Evolutionary conservation across 2,797 vertebrate species (phyloP), one percentile per base, ranked within the genome.

Genomic region (Manis pentadactyla): DNA sequence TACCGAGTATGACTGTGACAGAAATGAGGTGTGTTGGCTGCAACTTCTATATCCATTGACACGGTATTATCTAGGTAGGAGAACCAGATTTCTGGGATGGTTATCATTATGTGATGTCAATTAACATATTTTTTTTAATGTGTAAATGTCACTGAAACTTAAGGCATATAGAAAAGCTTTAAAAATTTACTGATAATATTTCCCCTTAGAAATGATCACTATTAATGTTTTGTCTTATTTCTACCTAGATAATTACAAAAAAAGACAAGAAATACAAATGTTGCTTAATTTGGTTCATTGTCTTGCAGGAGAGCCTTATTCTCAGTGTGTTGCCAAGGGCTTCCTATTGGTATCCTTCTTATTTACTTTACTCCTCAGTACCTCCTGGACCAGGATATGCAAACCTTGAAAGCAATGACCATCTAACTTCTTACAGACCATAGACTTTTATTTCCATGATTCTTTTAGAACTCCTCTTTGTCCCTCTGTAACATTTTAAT

Each of bases 1-100:
- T 68, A 99, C 99, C 5, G 99, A 99, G 95, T 99, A 99, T 34
- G 99, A 99, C 98, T 99, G 99, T 96, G 97, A 98, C 97, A 98
- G 98, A 89, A 99, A 99, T 51, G 99, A 99, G 1, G 99, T 99
- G 68, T 99, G 99, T 93, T 99, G 99, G 99, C 99, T 99, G 5
- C 99, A 99, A 14, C 99, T 99, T 0, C 98, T 98, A 0, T 99
- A 99, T 83, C 99, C 99, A 0, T 7, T 99, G 93, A 99, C 99
- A 29, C 98, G 74, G 53, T 99, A 99, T 98, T 99, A 99, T 94
- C 99, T 99, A 98, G 99, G 99, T 99, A 97, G 92, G 82, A 51
- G n/a, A 46, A 31, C 34, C 51, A 19, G 5, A 18, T 42, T 89
- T 92, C 85, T 34, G 1, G 11, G 21, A 7, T 21, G n/a, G 4